A percentile compares a stretch with the other conserved stretches of the same genome.
These are phyloP conservation scores for Diogma glabrata DNA, from an alignment of 2,888 invertebrate species.

Conservation along the genomic window DNA sequence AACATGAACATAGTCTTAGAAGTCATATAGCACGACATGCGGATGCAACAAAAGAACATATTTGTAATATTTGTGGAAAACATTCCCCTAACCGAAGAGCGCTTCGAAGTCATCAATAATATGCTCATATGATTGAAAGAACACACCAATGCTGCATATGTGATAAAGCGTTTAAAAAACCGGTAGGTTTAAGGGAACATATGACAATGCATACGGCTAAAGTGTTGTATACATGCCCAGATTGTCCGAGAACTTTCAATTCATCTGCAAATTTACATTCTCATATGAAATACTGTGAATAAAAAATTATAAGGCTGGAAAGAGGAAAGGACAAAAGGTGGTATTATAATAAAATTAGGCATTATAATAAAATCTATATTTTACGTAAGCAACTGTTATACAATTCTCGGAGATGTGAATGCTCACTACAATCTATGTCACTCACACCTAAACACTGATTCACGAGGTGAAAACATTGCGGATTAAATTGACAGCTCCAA, in stretches of 20 bases:
- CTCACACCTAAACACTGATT: too few relatives aligned
- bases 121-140: constrained; percentile 30
- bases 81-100: constrained; percentile 21
- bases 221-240: constrained; percentile 33
- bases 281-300: too few relatives aligned
- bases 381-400: too few relatives aligned
- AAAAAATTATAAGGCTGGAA: too few relatives aligned
- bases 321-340: too few relatives aligned
- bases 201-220: constrained; percentile 36
- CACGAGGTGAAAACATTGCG: too few relatives aligned
- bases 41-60: constrained; percentile 26
- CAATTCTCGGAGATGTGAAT: too few relatives aligned
- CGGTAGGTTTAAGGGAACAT: constrained; percentile 27
- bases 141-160: constrained; percentile 31
- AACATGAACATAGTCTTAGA: constrained; percentile 31
- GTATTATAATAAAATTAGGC: too few relatives aligned
- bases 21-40: constrained; percentile 32
- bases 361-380: too few relatives aligned
- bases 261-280: constrained; percentile 36
- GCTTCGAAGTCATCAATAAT: constrained; percentile 30
- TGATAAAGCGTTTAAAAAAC: constrained; percentile 30
- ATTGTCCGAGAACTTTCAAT: constrained; percentile 35
- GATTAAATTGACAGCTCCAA: too few relatives aligned
- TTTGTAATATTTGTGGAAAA: constrained; percentile 31
- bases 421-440: too few relatives aligned